A percentile compares a stretch with the other conserved stretches of the same genome.
Conservation (phyloP, 2,113 vertebrate species). For the Oophaga pumilio region DNA sequence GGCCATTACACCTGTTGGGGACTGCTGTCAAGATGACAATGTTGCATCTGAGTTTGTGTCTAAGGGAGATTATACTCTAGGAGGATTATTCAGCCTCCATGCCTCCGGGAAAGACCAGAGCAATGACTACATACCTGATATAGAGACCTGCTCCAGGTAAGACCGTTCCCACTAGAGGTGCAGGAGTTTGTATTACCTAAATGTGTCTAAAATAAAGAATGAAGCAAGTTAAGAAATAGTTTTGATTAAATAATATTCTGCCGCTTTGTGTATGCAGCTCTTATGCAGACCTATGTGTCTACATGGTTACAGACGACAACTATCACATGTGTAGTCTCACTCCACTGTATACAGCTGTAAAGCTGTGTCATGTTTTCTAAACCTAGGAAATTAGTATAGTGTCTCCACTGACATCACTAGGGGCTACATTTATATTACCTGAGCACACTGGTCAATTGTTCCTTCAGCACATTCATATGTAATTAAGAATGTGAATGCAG, state of each 20-base stretch:
- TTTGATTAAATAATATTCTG: too few species aligned
- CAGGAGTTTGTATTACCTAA: not conserved
- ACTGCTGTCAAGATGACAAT: not conserved
- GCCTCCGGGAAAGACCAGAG: conserved; percentile 41
- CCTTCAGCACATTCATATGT: too few species aligned
- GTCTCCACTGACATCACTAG: too few species aligned
- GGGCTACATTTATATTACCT: too few species aligned
- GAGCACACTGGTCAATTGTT: too few species aligned
- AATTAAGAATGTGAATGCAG: too few species aligned
- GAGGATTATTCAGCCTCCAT: conserved; percentile 80
- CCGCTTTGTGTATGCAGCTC: too few species aligned
- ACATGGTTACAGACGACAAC: not conserved
- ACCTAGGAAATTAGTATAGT: too few species aligned
- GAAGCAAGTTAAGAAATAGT: not conserved
- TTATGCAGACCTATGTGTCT: not conserved
- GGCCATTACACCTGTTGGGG: not conserved
- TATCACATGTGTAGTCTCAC: not conserved
- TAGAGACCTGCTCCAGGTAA: conserved; percentile 42
- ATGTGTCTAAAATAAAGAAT: not conserved
- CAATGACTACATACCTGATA: not conserved
- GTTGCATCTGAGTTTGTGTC: conserved; percentile 11
- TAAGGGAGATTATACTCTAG: conserved; percentile 74
- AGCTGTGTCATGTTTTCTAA: too few species aligned
- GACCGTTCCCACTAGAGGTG: not conserved
- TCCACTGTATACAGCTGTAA: not conserved